Evolutionary conservation across 2,888 invertebrate genomes (phyloP).

Genomic region (Taphrorychus bicolor): DNA sequence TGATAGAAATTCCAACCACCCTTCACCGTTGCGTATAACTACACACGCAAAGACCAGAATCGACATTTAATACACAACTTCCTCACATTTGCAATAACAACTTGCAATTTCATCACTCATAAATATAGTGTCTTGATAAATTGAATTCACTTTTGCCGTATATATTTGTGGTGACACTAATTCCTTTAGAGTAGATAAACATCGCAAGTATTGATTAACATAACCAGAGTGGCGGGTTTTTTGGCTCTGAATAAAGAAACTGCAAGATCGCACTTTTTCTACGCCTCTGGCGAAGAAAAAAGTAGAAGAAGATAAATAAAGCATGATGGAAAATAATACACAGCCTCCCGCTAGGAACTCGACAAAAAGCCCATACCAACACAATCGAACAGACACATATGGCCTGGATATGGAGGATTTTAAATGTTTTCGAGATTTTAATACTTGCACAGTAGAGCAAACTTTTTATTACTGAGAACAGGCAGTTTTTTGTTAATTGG

Average conservation of each 20-base stretch:
- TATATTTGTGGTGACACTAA: background rate
- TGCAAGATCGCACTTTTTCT: background rate
- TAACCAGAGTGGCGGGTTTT: background rate
- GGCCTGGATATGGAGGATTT: slow-evolving; percentile 33
- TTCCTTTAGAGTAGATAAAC: background rate
- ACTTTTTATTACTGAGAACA: no score
- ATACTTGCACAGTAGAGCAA: no score
- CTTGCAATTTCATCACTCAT: background rate
- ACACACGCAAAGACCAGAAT: background rate
- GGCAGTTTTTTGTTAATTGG: no score
- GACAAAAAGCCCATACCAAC: slow-evolving; percentile 28
- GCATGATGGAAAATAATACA: slow-evolving; percentile 26
- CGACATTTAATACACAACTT: background rate
- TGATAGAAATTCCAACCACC: background rate
- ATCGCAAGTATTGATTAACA: slow-evolving; percentile 3
- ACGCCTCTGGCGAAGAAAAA: slow-evolving; percentile 17
- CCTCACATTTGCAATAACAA: background rate
- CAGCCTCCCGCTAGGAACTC: slow-evolving; percentile 32
- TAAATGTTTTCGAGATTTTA: slow-evolving; percentile 8
- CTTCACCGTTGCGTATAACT: background rate
- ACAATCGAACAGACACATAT: slow-evolving; percentile 24
- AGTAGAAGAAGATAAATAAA: slow-evolving; percentile 8
- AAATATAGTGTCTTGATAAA: background rate
- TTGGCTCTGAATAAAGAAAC: background rate
- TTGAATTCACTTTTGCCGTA: background rate